Evolutionary conservation across 37 sponge, comb jelly and placozoan genomes (phyloP).

Genomic region (Haliclona indistincta): DNA sequence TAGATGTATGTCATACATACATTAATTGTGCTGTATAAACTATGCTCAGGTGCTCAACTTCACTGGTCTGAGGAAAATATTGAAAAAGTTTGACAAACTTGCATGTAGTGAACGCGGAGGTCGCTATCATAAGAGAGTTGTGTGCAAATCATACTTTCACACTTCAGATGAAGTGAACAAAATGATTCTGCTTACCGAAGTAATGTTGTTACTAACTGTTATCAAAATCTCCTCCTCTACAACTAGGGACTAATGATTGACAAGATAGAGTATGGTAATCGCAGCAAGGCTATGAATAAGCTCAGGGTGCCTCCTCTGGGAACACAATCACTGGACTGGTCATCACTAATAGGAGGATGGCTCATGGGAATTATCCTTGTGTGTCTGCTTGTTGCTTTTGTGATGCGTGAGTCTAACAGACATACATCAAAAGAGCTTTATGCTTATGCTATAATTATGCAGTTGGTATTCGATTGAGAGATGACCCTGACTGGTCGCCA

Average conservation of each 20-base stretch:
- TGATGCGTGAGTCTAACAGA: background rate
- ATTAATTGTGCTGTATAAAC: slow-evolving; percentile 9
- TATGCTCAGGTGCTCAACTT: slow-evolving; percentile 74
- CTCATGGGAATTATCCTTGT: slow-evolving; percentile 39
- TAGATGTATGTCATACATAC: too few species aligned
- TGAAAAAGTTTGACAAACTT: slow-evolving; percentile 92
- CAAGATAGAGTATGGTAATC: slow-evolving; percentile 76
- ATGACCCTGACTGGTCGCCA: background rate
- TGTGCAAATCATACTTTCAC: slow-evolving; percentile 57
- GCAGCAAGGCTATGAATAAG: slow-evolving; percentile 85
- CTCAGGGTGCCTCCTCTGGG: slow-evolving; percentile 90
- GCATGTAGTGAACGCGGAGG: slow-evolving; percentile 37
- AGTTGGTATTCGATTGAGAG: background rate
- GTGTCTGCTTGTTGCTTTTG: slow-evolving; percentile 20
- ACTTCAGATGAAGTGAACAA: slow-evolving; percentile 42
- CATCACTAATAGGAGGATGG: slow-evolving; percentile 24
- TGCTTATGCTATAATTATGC: slow-evolving; percentile 8
- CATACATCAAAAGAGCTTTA: background rate
- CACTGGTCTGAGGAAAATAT: slow-evolving; percentile 87
- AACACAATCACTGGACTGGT: slow-evolving; percentile 48
- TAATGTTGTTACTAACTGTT: background rate
- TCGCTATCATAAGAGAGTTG: slow-evolving; percentile 16
- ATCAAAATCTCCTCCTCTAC: background rate
- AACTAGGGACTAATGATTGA: slow-evolving; percentile 64
- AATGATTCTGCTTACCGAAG: slow-evolving; percentile 67